Percentiles rank a stretch among this genome's conserved stretches.
Evolutionary conservation across 1,140 invertebrate genomes (phyloP).

Genomic region (Cydia splendana): DNA sequence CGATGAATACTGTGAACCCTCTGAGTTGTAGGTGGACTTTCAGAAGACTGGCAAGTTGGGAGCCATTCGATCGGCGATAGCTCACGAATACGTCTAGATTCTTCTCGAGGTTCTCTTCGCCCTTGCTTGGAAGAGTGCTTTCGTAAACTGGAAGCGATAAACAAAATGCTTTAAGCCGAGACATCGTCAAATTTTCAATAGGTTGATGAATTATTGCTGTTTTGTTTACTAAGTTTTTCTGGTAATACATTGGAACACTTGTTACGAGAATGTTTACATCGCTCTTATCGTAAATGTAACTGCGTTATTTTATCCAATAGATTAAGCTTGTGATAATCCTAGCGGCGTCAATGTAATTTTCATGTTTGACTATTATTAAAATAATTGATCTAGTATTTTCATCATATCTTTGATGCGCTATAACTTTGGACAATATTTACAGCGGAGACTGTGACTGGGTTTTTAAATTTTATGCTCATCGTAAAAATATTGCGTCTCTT

Average conservation of each 20-base stretch:
- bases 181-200: neutral
- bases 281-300: neutral
- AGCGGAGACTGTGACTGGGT: neutral
- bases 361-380: conserved; percentile 18
- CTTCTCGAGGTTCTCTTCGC: conserved; percentile 90
- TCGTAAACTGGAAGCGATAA: conserved; percentile 74
- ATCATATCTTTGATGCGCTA: conserved; percentile 21
- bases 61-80: conserved; percentile 98
- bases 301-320: neutral
- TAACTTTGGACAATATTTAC: conserved; percentile 12
- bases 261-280: neutral
- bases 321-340: neutral
- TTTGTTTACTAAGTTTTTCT: neutral
- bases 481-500: conserved; percentile 32
- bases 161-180: neutral
- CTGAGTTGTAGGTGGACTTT: conserved; percentile 97
- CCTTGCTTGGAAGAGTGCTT: conserved; percentile 83
- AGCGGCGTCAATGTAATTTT: conserved; percentile 11
- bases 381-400: neutral
- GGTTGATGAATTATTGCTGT: neutral
- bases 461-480: conserved; percentile 22
- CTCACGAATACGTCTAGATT: conserved; percentile 98
- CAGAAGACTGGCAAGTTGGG: conserved; percentile 95
- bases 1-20: conserved; percentile 97
- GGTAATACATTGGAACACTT: neutral